Percentiles rank a stretch among this genome's conserved stretches.
Conservation (phyloP, 1,140 invertebrate species). For the Fopius arisanus region DNA sequence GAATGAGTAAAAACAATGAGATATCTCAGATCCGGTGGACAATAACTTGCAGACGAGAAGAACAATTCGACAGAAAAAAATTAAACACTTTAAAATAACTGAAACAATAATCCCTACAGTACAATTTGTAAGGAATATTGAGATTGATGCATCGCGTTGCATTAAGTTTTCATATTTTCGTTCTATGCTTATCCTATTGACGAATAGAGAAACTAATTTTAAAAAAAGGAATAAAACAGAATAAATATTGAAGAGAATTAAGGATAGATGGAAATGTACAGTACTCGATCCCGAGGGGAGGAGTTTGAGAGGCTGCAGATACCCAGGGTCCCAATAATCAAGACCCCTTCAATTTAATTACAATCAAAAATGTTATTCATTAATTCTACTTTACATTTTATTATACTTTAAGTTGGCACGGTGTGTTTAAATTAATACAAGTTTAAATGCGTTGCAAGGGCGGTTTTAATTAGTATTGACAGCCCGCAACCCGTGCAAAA, state of each 20-base stretch:
- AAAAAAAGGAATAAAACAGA: constrained; percentile 6
- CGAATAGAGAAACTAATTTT: constrained; percentile 10
- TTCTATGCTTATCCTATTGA: constrained; percentile 14
- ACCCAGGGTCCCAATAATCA: background rate
- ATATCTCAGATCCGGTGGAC: background rate
- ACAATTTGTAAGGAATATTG: constrained; percentile 7
- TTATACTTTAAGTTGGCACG: constrained; percentile 13
- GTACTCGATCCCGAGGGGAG: background rate
- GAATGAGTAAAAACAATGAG: background rate
- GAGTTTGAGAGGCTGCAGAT: background rate
- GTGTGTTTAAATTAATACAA: constrained; percentile 5
- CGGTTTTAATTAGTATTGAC: background rate
- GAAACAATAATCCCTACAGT: background rate
- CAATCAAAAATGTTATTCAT: background rate
- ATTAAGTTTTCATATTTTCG: background rate
- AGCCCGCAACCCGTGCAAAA: background rate
- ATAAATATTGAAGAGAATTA: constrained; percentile 14
- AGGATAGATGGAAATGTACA: constrained; percentile 23
- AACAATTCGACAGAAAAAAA: background rate
- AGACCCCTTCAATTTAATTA: background rate
- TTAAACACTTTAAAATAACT: constrained; percentile 1
- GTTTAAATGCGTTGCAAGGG: constrained; percentile 6
- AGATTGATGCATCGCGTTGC: constrained; percentile 1
- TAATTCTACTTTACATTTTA: constrained; percentile 9
- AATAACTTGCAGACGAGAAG: background rate